These are phyloP conservation scores for Phaedon cochleariae DNA, from an alignment of 2,888 invertebrate species.

Conservation along the genomic window DNA sequence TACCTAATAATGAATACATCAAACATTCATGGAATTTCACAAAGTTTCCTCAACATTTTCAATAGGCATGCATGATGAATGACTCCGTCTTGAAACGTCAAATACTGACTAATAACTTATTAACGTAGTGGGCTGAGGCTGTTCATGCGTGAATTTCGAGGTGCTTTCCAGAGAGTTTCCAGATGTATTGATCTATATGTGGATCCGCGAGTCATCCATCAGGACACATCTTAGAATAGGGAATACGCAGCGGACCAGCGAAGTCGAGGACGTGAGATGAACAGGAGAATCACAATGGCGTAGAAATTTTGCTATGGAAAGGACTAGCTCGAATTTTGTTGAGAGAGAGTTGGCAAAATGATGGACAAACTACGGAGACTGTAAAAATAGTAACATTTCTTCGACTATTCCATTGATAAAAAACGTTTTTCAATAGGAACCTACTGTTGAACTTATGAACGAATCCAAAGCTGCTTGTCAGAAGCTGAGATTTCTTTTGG, in stretches of 20 bases:
- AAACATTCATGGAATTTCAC: not conserved
- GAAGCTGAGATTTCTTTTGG: too few relatives aligned
- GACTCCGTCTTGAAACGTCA: slow-evolving; percentile 6
- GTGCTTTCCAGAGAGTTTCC: slow-evolving; percentile 8
- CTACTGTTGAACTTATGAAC: too few relatives aligned
- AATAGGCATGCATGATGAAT: slow-evolving; percentile 17
- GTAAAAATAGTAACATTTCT: too few relatives aligned
- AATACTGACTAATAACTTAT: slow-evolving; percentile 22
- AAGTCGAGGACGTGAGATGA: not conserved
- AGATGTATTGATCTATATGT: slow-evolving; percentile 29
- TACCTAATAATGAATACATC: slow-evolving; percentile 1
- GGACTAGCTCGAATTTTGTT: too few relatives aligned
- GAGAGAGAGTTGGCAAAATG: too few relatives aligned
- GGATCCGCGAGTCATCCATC: slow-evolving; percentile 29
- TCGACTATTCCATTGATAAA: too few relatives aligned
- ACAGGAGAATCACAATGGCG: not conserved
- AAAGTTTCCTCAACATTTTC: slow-evolving; percentile 1
- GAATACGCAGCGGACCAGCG: slow-evolving; percentile 17
- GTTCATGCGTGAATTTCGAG: slow-evolving; percentile 21
- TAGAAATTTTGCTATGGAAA: too few relatives aligned
- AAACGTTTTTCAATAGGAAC: too few relatives aligned
- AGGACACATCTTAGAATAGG: slow-evolving; percentile 20
- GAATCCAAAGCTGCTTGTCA: too few relatives aligned
- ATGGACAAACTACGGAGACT: too few relatives aligned
- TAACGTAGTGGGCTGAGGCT: slow-evolving; percentile 23